Evolutionary conservation across 2,888 invertebrate species (phyloP), one percentile per base, ranked within the genome.

Genomic region (Steinernema carpocapsae): DNA sequence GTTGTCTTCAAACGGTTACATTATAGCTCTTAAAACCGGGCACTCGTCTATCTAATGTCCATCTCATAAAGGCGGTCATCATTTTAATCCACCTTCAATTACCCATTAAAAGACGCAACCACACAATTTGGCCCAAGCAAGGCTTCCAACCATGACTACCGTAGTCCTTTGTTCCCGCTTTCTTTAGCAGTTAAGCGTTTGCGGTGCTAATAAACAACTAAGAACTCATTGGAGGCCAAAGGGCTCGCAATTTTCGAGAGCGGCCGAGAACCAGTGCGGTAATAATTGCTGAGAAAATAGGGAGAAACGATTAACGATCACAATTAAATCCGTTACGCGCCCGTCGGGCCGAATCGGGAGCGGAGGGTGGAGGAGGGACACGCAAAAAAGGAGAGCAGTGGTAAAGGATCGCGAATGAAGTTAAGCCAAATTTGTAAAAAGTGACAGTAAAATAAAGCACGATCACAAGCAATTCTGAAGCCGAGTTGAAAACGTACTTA

Each of bases 291-390:
- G 64, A 64, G 64, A 64, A 64, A 64, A 64, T 64, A 64, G 32
- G 64, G 64, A 64, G 64, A 64, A 64, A 64, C 64, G 64, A 64
- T 64, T 64, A 64, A 64, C 64, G 64, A 37, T 64, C 64, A 64
- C 64, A 64, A 64, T 64, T 64, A 64, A 64, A 64, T 64, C 64
- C 32, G 64, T 32, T 64, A 37, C 64, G 64, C 64, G 64, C 64
- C 64, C 64, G 64, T 6, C 17, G 64, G 32, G 32, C 64, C 48
- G 32, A 48, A 64, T 29, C 32, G 64, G 32, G 37, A 52, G 52
- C 22, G 22, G 52, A 19, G 52, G 48, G n/a, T 14, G 19, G 19
- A 48, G 48, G 4, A 52, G 52, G n/a, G 48, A n/a, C n/a, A 19
- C 48, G n/a, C 19, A 19, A 19, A 48, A 19, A 19, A 48, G 17